A percentile compares a stretch with the other conserved stretches of the same genome.
These are phyloP conservation scores for Mercenaria mercenaria DNA, from an alignment of 1,140 invertebrate genomes.

Conservation along the genomic window DNA sequence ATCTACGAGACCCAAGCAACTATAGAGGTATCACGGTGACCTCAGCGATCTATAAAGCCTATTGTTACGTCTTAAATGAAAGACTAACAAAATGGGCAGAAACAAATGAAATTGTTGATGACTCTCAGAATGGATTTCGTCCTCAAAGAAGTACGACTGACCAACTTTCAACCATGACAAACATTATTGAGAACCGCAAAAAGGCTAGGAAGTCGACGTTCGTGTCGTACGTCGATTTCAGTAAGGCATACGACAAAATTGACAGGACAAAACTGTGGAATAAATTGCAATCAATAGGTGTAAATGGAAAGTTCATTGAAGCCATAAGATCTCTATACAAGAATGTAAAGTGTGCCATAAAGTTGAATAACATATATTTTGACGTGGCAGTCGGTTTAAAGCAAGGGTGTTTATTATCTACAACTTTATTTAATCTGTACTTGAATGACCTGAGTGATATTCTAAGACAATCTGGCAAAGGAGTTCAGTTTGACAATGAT, in stretches of 20 bases:
- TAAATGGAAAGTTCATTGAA: background rate
- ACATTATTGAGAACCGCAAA: constrained; percentile 25
- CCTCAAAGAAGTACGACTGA: constrained; percentile 50
- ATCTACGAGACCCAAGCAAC: constrained; percentile 3
- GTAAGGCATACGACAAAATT: constrained; percentile 51
- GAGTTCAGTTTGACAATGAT: constrained; percentile 3
- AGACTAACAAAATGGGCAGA: constrained; percentile 23
- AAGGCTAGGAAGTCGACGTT: constrained; percentile 22
- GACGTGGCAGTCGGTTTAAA: background rate
- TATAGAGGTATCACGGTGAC: constrained; percentile 46
- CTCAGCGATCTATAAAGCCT: constrained; percentile 48
- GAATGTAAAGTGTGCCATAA: background rate
- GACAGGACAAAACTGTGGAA: constrained; percentile 31
- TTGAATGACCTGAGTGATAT: background rate
- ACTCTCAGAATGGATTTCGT: constrained; percentile 65
- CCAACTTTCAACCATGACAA: constrained; percentile 29
- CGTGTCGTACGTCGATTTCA: constrained; percentile 42
- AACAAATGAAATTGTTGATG: constrained; percentile 25
- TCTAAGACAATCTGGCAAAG: background rate
- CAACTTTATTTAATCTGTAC: background rate
- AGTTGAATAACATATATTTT: background rate
- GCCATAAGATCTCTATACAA: background rate
- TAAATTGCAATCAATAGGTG: background rate
- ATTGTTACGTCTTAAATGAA: constrained; percentile 55
- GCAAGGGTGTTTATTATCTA: background rate